Conservation (phyloP, 2,113 vertebrate genomes). For the Dunckerocampus dactyliophorus region DNA sequence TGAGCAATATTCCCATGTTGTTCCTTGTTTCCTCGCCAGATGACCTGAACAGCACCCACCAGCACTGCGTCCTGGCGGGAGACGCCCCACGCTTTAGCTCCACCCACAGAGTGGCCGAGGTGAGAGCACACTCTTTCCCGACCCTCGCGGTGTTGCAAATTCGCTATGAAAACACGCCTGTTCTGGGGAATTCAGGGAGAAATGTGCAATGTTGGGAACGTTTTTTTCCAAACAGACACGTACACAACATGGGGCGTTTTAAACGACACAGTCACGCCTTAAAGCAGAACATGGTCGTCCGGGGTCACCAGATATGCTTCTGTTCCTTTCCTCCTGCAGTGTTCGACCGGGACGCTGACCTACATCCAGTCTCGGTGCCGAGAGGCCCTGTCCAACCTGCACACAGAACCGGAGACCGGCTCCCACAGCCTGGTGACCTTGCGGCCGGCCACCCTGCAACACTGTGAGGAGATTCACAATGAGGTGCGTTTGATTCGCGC, state of each 20-base stretch:
- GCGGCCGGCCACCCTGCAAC: slow-evolving; percentile 75
- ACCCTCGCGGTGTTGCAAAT: neutral
- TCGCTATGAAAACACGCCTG: too few species aligned
- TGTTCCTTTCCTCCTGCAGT: slow-evolving; percentile 65
- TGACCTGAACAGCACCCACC: slow-evolving; percentile 90
- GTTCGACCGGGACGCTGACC: slow-evolving; percentile 84
- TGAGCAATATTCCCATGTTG: neutral
- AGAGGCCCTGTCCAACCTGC: slow-evolving; percentile 83
- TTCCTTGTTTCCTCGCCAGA: slow-evolving; percentile 72
- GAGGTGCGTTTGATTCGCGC: slow-evolving; percentile 75
- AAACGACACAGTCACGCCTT: neutral
- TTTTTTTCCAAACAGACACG: neutral
- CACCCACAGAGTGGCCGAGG: slow-evolving; percentile 93
- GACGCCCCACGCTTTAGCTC: slow-evolving; percentile 89
- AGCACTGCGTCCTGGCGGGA: slow-evolving; percentile 91
- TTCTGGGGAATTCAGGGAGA: neutral
- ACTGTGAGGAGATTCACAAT: slow-evolving; percentile 91
- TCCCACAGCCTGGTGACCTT: slow-evolving; percentile 76
- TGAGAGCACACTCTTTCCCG: slow-evolving; percentile 56
- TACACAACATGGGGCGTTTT: too few species aligned
- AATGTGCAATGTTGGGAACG: neutral
- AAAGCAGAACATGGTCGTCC: neutral
- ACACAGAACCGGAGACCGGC: slow-evolving; percentile 62
- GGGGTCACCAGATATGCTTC: neutral
- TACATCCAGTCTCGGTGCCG: slow-evolving; percentile 84